A percentile compares a stretch with the other conserved stretches of the same genome.
phyloP scores from a whole-genome alignment of 1,140 invertebrate genomes.

The Ctenoplectra terminalis region DNA sequence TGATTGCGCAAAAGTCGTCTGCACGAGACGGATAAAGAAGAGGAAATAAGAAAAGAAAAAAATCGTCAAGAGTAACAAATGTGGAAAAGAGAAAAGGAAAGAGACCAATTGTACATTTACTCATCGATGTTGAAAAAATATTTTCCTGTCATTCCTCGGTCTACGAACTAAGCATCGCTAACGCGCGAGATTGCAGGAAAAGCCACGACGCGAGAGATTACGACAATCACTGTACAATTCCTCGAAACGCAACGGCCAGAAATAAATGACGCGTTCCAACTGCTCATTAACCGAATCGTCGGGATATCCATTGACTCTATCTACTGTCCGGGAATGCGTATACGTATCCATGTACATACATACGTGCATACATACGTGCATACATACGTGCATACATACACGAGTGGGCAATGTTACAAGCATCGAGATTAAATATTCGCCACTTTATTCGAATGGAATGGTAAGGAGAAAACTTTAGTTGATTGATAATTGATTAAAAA shows the following conservation, averaged over 20 bases:
- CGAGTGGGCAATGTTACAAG: slow-evolving; percentile 3
- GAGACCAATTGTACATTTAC: background rate
- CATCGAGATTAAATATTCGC: slow-evolving; percentile 61
- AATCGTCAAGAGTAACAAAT: background rate
- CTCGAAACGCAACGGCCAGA: slow-evolving; percentile 62
- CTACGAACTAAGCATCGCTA: background rate
- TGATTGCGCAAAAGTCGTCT: slow-evolving; percentile 59
- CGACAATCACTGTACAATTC: slow-evolving; percentile 69
- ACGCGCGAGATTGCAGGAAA: slow-evolving; percentile 45
- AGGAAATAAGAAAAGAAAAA: too few species aligned
- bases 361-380: too few species aligned
- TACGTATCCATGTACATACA: slow-evolving; percentile 24
- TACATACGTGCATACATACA: too few species aligned
- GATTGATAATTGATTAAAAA: too few species aligned
- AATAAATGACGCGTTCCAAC: slow-evolving; percentile 73
- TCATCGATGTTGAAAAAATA: background rate
- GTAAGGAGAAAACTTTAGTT: too few species aligned
- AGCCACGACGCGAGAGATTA: slow-evolving; percentile 64
- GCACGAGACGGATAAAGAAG: background rate
- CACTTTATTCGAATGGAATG: too few species aligned
- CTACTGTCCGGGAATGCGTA: slow-evolving; percentile 45
- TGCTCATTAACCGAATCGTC: slow-evolving; percentile 67
- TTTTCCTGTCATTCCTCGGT: slow-evolving; percentile 4
- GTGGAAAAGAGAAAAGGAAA: background rate
- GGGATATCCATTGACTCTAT: slow-evolving; percentile 48